Evolutionary conservation across 2,888 invertebrate species (phyloP), one percentile per base, ranked within the genome.

Genomic region (Ellobium chinense): DNA sequence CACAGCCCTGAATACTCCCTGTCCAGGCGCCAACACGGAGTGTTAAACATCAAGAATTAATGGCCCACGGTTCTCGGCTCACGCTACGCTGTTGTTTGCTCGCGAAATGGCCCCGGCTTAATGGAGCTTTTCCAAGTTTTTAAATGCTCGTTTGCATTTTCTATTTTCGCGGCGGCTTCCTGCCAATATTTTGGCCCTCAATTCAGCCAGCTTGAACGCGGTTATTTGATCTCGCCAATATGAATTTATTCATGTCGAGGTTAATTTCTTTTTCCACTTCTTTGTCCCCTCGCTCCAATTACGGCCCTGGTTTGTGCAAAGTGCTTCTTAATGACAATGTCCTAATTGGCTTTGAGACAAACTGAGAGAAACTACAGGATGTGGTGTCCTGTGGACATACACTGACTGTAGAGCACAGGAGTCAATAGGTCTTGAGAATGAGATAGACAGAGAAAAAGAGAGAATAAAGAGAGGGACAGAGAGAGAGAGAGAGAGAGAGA

Each of bases 401-500:
- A n/a, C n/a, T n/a, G n/a, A n/a, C n/a, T n/a, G n/a, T n/a, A n/a
- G n/a, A n/a, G n/a, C n/a, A n/a, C n/a, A n/a, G n/a, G n/a, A n/a
- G n/a, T n/a, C n/a, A n/a, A n/a, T n/a, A n/a, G n/a, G n/a, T n/a
- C n/a, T n/a, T 2, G 31, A 27, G 31, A 34, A 56, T n/a, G 24
- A 72, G 29, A 54, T 4, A 34, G 34, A 58, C 4, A 34, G 58
- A 56, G 58, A 56, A 21, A 31, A 34, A 58, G 18, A 2, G 31
- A 36, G 14, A 29, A 72, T 2, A 29, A n/a, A 58, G 72, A 72
- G 72, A 72, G 29, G 58, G 34, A 56, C 34, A 72, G 72, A 46
- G 18, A 46, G 46, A 54, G 29, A 54, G 54, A 70, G 46, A 70
- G 70, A 70, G 54, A 70, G 70, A 70, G 46, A 70, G 70, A 54